Percentiles rank a stretch among this genome's conserved stretches.
These are phyloP conservation scores for Tenebrio molitor DNA, from an alignment of 1,140 invertebrate species.

Conservation along the genomic window DNA sequence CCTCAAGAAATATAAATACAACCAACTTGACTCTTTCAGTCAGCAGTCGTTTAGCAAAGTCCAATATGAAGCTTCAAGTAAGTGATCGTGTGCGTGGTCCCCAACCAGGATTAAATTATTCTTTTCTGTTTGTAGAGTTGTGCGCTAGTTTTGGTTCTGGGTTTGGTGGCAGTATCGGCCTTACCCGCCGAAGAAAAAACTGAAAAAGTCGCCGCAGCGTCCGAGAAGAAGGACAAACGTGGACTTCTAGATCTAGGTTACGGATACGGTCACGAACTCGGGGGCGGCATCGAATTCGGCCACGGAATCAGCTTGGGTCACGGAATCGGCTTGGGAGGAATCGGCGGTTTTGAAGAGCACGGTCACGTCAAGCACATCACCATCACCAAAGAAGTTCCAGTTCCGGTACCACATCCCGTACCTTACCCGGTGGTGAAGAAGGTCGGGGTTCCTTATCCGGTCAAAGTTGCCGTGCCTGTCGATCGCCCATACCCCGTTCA, in stretches of 20 bases:
- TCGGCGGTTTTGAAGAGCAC: slow-evolving; percentile 42
- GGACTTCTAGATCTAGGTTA: slow-evolving; percentile 63
- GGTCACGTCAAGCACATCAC: slow-evolving; percentile 58
- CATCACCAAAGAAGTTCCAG: slow-evolving; percentile 62
- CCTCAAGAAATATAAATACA: slow-evolving; percentile 53
- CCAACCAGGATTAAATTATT: not conserved
- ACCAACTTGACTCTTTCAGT: slow-evolving; percentile 7
- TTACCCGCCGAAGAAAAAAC: slow-evolving; percentile 54
- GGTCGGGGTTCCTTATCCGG: slow-evolving; percentile 66
- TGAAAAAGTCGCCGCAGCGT: slow-evolving; percentile 51
- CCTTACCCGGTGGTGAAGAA: slow-evolving; percentile 62
- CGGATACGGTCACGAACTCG: slow-evolving; percentile 52
- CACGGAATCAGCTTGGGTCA: slow-evolving; percentile 43
- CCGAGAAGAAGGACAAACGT: slow-evolving; percentile 63
- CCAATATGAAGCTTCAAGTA: slow-evolving; percentile 57
- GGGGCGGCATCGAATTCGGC: slow-evolving; percentile 41
- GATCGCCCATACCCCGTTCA: slow-evolving; percentile 67
- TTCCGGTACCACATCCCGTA: slow-evolving; percentile 61
- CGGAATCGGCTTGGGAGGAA: slow-evolving; percentile 36
- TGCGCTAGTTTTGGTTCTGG: slow-evolving; percentile 52
- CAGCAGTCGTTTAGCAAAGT: slow-evolving; percentile 54
- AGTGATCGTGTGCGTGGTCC: slow-evolving; percentile 24
- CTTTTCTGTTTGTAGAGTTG: slow-evolving; percentile 56
- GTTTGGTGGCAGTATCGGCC: slow-evolving; percentile 57
- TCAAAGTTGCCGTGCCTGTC: slow-evolving; percentile 68